These are phyloP conservation scores for Sphinx pinastri DNA, from an alignment of 2,888 invertebrate species.

Conservation along the genomic window DNA sequence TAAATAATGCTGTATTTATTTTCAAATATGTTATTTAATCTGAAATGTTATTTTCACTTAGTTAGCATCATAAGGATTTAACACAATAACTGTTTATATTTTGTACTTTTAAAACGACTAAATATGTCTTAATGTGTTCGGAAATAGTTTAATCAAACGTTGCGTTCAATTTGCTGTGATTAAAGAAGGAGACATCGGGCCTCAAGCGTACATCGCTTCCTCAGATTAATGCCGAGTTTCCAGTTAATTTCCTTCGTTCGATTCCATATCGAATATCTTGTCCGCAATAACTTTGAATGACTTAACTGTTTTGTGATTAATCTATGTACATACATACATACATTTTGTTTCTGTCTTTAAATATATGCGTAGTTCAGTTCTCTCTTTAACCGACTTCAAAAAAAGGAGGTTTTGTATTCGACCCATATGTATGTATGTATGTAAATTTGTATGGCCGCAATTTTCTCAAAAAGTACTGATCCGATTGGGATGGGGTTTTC, in stretches of 20 bases:
- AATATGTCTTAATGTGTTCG: slow-evolving; percentile 51
- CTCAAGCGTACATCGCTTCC: slow-evolving; percentile 65
- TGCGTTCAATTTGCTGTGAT: slow-evolving; percentile 64
- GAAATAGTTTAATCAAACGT: slow-evolving; percentile 67
- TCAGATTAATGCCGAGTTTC: slow-evolving; percentile 66
- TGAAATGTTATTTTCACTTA: no score
- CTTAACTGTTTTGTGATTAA: slow-evolving; percentile 11
- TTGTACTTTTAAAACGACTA: slow-evolving; percentile 13
- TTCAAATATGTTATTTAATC: no score
- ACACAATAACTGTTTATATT: not conserved
- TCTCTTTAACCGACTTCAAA: no score
- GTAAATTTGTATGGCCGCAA: no score
- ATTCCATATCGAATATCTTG: slow-evolving; percentile 48
- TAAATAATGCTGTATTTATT: no score
- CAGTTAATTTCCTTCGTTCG: slow-evolving; percentile 69
- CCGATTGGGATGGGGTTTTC: no score
- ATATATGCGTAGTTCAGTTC: no score
- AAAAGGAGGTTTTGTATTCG: no score
- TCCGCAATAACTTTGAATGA: slow-evolving; percentile 4
- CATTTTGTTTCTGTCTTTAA: no score
- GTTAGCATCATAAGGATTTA: no score
- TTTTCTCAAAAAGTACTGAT: no score
- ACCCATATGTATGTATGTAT: no score
- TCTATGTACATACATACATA: not conserved
- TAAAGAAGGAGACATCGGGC: slow-evolving; percentile 61